Evolutionary conservation across 1,140 invertebrate genomes (phyloP).

Genomic region (Pseudomyrmex flavicornis): DNA sequence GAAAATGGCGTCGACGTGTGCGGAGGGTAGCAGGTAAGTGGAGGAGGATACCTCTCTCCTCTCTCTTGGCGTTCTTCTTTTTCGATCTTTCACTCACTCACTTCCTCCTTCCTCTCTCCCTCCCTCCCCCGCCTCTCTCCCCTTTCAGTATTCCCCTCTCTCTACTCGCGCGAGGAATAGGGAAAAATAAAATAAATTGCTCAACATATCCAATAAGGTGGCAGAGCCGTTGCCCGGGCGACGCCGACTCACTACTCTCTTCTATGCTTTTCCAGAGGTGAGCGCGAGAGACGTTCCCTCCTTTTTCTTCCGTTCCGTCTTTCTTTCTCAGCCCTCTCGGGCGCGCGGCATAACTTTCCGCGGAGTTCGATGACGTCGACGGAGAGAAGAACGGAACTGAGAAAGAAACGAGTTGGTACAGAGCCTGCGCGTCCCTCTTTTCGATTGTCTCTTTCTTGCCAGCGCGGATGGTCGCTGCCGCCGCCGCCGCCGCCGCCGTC

Average conservation of each 20-base stretch:
- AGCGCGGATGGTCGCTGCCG: conserved; percentile 36
- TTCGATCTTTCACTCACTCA: conserved; percentile 9
- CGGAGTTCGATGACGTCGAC: conserved; percentile 57
- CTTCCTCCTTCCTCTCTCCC: neutral
- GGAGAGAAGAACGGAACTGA: conserved; percentile 59
- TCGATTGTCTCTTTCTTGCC: conserved; percentile 65
- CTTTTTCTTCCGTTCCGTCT: conserved; percentile 47
- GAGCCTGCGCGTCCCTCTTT: conserved; percentile 48
- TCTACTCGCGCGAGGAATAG: conserved; percentile 71
- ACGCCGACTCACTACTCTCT: conserved; percentile 81
- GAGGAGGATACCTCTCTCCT: conserved; percentile 72
- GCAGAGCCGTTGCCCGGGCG: conserved; percentile 84
- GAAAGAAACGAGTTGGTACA: conserved; percentile 57
- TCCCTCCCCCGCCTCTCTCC: conserved; percentile 20
- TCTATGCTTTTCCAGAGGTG: conserved; percentile 72
- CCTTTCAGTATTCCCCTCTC: conserved; percentile 16
- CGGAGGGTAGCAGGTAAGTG: conserved; percentile 72
- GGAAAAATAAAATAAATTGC: conserved; percentile 86
- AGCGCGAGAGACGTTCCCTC: conserved; percentile 68
- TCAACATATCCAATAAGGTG: conserved; percentile 85
- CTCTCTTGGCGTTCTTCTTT: conserved; percentile 67
- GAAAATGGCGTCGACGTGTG: conserved; percentile 84
- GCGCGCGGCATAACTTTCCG: conserved; percentile 66
- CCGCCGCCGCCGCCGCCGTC: too few relatives aligned
- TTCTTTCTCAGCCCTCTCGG: conserved; percentile 67